Conservation (phyloP, 2,797 vertebrate genomes). For the Liparis tanakae region DNA sequence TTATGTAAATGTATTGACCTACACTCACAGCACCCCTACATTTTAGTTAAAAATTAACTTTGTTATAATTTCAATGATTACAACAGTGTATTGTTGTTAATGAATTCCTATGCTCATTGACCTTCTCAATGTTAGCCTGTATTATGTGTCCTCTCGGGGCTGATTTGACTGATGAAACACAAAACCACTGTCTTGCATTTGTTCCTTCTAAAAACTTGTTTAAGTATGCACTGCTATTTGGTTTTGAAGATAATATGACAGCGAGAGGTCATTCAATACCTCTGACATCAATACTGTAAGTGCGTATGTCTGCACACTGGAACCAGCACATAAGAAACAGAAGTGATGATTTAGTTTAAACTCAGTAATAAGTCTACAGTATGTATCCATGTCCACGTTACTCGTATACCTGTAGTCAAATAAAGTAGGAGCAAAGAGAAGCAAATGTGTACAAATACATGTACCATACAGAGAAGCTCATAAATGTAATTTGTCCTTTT, state of each 20-base stretch:
- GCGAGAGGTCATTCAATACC: not conserved
- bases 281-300: not conserved
- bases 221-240: not conserved
- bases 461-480: not conserved
- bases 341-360: not conserved
- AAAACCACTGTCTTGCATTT: not conserved
- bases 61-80: not conserved
- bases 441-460: not conserved
- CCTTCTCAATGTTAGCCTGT: not conserved
- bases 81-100: not conserved
- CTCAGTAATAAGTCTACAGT: too few relatives aligned
- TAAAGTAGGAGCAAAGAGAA: not conserved
- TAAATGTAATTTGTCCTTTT: not conserved
- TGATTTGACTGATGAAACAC: not conserved
- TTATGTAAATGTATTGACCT: slow-evolving; percentile 13
- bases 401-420: not conserved
- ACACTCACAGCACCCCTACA: not conserved
- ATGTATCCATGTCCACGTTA: not conserved
- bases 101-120: not conserved
- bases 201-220: not conserved
- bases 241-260: not conserved
- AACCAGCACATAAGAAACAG: not conserved
- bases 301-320: not conserved
- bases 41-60: not conserved
- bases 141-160: not conserved